These are phyloP conservation scores for Gephyroberyx darwinii DNA, from an alignment of 2,797 vertebrate species.

Conservation along the genomic window DNA sequence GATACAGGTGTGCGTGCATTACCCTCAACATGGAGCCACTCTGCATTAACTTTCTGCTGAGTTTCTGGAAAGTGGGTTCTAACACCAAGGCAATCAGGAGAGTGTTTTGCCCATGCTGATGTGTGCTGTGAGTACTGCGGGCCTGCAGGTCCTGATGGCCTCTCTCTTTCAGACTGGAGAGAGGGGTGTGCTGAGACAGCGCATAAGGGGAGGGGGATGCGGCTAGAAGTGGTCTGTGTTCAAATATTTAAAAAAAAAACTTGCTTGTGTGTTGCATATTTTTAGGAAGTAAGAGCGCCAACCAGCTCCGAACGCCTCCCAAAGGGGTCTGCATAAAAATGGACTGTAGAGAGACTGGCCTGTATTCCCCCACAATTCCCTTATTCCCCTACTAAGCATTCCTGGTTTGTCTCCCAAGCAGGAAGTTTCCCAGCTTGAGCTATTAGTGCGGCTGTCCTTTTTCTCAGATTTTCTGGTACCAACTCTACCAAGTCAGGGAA, in stretches of 20 bases:
- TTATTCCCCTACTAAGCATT: conserved; percentile 5
- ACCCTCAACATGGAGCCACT: conserved; percentile 43
- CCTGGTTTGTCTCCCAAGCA: neutral
- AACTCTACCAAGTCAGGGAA: conserved; percentile 15
- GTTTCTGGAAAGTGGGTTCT: conserved; percentile 69
- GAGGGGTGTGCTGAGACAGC: conserved; percentile 59
- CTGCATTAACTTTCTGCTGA: conserved; percentile 72
- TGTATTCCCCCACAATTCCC: neutral
- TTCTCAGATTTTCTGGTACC: conserved; percentile 19
- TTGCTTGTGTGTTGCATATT: conserved; percentile 18
- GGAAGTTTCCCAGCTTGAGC: neutral
- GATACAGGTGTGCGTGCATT: conserved; percentile 67
- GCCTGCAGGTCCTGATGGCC: conserved; percentile 50
- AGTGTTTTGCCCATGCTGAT: conserved; percentile 56
- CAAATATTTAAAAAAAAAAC: neutral
- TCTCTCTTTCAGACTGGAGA: conserved; percentile 37
- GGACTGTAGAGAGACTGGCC: neutral
- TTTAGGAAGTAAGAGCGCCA: conserved; percentile 1
- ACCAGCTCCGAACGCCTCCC: neutral
- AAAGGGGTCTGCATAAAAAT: neutral
- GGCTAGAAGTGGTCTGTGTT: conserved; percentile 8
- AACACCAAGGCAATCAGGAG: conserved; percentile 56
- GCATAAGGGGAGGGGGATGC: conserved; percentile 2
- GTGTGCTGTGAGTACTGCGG: conserved; percentile 54
- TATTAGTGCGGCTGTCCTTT: too few relatives aligned